Percentiles rank a stretch among this genome's conserved stretches.
These are phyloP conservation scores for Amia ocellicauda DNA, from an alignment of 2,113 vertebrate genomes.

Conservation along the genomic window DNA sequence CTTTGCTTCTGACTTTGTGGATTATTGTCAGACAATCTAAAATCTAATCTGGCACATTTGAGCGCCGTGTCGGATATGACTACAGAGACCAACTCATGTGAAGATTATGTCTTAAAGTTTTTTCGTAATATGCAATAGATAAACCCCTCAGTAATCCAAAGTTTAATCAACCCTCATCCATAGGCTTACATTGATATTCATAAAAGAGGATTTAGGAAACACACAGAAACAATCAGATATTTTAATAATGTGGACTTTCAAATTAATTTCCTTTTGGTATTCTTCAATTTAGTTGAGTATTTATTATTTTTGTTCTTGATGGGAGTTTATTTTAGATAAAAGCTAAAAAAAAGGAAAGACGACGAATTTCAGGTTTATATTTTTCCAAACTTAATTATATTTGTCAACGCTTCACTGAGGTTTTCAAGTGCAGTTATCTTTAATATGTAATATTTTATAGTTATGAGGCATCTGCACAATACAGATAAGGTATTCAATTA, in stretches of 20 bases:
- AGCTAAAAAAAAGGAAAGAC: constrained; percentile 30
- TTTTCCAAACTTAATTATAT: constrained; percentile 65
- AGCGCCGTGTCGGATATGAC: constrained; percentile 9
- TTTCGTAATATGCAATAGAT: constrained; percentile 49
- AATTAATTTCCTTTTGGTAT: constrained; percentile 7
- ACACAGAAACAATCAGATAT: constrained; percentile 19
- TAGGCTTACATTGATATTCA: constrained; percentile 50
- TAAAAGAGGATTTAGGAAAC: constrained; percentile 35
- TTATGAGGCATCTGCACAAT: constrained; percentile 72
- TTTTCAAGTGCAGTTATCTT: constrained; percentile 64
- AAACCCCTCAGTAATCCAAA: constrained; percentile 54
- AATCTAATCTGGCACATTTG: constrained; percentile 30
- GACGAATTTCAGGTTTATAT: constrained; percentile 45
- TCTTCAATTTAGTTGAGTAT: constrained; percentile 32
- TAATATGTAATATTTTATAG: constrained; percentile 72
- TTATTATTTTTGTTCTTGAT: constrained; percentile 51
- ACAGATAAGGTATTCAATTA: constrained; percentile 78
- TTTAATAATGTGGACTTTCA: constrained; percentile 9
- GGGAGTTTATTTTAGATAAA: constrained; percentile 51
- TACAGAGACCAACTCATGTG: constrained; percentile 47
- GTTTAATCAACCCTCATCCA: constrained; percentile 56
- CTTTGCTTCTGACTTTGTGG: neutral
- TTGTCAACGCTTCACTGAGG: constrained; percentile 65
- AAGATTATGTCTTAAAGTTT: constrained; percentile 55
- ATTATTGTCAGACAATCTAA: neutral